phyloP scores from a whole-genome alignment of 1,140 invertebrate genomes.

The Drosophila prosaltans region DNA sequence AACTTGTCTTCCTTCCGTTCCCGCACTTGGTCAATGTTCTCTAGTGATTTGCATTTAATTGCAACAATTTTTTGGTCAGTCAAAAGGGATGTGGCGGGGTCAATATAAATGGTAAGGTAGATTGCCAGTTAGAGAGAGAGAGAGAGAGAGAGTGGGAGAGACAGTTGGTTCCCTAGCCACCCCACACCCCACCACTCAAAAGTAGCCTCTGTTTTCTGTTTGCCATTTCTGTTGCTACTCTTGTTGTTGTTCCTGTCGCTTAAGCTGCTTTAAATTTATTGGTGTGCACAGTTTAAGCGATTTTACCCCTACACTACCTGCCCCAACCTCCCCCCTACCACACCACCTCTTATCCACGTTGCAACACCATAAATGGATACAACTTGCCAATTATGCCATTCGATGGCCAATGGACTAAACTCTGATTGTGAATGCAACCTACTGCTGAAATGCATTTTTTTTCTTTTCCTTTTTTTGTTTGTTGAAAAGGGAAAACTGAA shows the following conservation, averaged over 20 bases:
- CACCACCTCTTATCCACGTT: not conserved
- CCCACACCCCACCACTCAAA: not conserved
- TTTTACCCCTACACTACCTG: slow-evolving; percentile 23
- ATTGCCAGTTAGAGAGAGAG: too few species aligned
- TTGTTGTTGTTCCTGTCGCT: slow-evolving; percentile 49
- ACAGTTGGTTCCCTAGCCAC: not conserved
- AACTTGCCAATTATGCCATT: slow-evolving; percentile 78
- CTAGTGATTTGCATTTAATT: slow-evolving; percentile 77
- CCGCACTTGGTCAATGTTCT: slow-evolving; percentile 42
- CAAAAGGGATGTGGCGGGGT: not conserved
- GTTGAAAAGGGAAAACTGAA: slow-evolving; percentile 1
- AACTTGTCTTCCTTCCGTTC: slow-evolving; percentile 4
- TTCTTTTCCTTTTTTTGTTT: slow-evolving; percentile 29
- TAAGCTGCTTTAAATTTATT: slow-evolving; percentile 81
- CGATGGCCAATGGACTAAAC: slow-evolving; percentile 69
- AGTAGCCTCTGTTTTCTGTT: slow-evolving; percentile 21
- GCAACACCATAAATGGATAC: slow-evolving; percentile 61
- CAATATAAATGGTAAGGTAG: too few species aligned
- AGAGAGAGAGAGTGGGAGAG: not conserved
- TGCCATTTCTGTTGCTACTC: slow-evolving; percentile 17
- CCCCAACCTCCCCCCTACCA: not conserved
- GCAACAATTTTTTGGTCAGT: slow-evolving; percentile 62
- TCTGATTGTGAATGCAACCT: slow-evolving; percentile 21
- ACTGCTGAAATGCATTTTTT: slow-evolving; percentile 49
- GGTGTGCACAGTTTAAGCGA: slow-evolving; percentile 78